These are phyloP conservation scores for Leptatherina wallacei DNA, from an alignment of 2,797 vertebrate genomes.

Conservation along the genomic window DNA sequence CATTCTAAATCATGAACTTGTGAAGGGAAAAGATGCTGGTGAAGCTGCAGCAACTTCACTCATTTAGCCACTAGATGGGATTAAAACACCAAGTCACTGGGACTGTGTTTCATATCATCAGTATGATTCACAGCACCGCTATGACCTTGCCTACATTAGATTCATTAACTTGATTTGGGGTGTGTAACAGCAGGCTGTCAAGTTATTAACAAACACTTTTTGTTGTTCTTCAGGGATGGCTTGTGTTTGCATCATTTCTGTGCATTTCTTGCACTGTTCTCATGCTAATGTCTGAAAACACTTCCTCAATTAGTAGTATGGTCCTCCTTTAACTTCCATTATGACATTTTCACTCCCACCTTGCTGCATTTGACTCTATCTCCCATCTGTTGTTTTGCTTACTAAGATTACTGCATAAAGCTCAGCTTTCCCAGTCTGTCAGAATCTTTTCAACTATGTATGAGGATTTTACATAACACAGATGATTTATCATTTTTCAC, in stretches of 20 bases:
- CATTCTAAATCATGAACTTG: not conserved
- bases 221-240: conserved; percentile 8
- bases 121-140: conserved; percentile 17
- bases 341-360: no score
- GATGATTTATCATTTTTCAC: no score
- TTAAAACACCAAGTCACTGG: conserved; percentile 23
- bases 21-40: not conserved
- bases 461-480: not conserved
- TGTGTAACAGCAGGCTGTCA: conserved; percentile 11
- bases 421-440: conserved; percentile 22
- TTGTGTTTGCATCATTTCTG: conserved; percentile 17
- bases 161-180: conserved; percentile 21
- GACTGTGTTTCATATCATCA: conserved; percentile 7
- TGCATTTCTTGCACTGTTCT: no score
- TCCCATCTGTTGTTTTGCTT: conserved; percentile 31
- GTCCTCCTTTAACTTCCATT: no score
- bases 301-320: no score
- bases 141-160: conserved; percentile 32
- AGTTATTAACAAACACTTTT: conserved; percentile 21
- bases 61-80: conserved; percentile 53
- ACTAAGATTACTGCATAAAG: conserved; percentile 14
- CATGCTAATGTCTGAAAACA: no score
- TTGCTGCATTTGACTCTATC: not conserved
- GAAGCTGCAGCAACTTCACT: not conserved
- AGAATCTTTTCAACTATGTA: not conserved